These are phyloP conservation scores for Pseudorasbora parva DNA, from an alignment of 2,113 vertebrate species.

Conservation along the genomic window DNA sequence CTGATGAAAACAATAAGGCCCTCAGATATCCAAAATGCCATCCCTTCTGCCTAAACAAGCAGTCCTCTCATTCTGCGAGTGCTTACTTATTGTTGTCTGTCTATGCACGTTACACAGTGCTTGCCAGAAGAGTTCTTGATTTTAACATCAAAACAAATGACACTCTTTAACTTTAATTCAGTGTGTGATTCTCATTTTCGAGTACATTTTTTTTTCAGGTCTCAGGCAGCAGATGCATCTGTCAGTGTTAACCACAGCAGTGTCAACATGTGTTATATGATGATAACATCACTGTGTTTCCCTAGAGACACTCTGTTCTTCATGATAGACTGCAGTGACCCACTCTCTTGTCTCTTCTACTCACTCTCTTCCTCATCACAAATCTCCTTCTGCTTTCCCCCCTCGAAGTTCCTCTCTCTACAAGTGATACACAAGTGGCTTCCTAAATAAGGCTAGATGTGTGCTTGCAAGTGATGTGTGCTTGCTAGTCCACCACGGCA, in stretches of 20 bases:
- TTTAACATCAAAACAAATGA: neutral
- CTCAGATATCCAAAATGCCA: neutral
- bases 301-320: neutral
- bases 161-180: neutral
- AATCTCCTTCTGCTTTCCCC: conserved; percentile 7
- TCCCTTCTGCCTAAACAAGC: neutral
- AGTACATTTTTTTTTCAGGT: neutral
- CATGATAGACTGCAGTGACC: neutral
- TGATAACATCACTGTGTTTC: neutral
- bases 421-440: neutral
- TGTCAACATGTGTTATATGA: no score
- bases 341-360: neutral
- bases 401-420: neutral
- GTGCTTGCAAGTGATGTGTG: neutral
- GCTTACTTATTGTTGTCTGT: neutral
- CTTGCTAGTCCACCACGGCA: no score
- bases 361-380: neutral
- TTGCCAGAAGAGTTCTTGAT: neutral
- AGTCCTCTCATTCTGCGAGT: neutral
- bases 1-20: no score
- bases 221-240: neutral
- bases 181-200: neutral
- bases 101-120: neutral
- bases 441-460: neutral
- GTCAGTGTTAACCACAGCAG: neutral